Evolutionary conservation across 1,140 invertebrate species (phyloP), one percentile per base, ranked within the genome.

Genomic region (Drosophila watanabei): DNA sequence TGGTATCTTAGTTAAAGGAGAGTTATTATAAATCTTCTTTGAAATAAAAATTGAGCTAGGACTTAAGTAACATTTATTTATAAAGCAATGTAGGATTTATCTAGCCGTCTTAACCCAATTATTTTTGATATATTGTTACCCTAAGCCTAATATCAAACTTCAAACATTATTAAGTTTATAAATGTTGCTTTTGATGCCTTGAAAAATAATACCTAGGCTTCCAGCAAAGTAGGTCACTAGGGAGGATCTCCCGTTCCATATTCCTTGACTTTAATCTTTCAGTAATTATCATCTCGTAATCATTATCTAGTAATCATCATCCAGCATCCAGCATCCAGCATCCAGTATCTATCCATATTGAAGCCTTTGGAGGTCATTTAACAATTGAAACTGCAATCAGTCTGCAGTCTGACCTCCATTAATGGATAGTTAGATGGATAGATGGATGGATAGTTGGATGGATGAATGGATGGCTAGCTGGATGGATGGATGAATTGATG

Each of bases 341-440:
- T 35, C 48, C 51, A n/a, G 28, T n/a, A 35, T 33, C n/a, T 28
- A 14, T 52, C 51, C 30, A 35, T 14, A 20, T 20, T 14, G 18
- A 20, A 18, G 18, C 51, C 8, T 5, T 3, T 20, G 11, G 32
- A 62, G 63, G 57, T 46, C 57, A 20, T n/a, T 14, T 11, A 10
- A 56, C 33, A 56, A 56, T 37, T 24, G 39, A 63, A 30, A 30
- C 41, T 63, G 58, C 39, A 62, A n/a, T 63, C 18, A 56, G 52
- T 8, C 52, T 56, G 52, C 39, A 46, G 51, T 35, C 59, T 32
- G 46, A 51, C 35, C 61, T 51, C 45, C 45, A 32, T 18, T 8
- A 11, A 48, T 30, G 20, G 52, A 16, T 20, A 0, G n/a, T 30
- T 49, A 24, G 20, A 49, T 41, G 7, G 16, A 41, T 39, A 2